Evolutionary conservation across 2,113 vertebrate genomes (phyloP).

Genomic region (Porphyrio hochstetteri): DNA sequence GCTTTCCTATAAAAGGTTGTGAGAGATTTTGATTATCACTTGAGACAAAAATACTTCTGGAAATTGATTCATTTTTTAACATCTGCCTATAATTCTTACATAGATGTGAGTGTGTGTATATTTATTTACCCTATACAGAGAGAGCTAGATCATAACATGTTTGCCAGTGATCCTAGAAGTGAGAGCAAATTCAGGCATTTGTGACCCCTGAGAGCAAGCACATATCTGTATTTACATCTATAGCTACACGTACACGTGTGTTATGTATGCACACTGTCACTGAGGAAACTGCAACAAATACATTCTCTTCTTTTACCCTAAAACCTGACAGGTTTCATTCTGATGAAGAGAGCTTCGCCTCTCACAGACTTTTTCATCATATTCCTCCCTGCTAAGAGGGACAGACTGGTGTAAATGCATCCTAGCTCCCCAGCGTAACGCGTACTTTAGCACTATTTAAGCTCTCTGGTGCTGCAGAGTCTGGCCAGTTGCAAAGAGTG

Average conservation of each 20-base stretch:
- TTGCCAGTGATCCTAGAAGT: background rate
- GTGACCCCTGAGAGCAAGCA: background rate
- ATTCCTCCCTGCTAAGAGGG: background rate
- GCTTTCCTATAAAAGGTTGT: background rate
- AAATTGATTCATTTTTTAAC: background rate
- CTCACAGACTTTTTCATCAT: background rate
- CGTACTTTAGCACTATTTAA: too few species aligned
- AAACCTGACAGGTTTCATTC: background rate
- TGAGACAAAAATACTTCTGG: background rate
- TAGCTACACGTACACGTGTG: background rate
- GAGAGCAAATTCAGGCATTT: background rate
- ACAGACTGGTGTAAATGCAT: too few species aligned
- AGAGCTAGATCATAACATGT: background rate
- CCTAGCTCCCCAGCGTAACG: too few species aligned
- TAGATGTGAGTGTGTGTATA: too few species aligned
- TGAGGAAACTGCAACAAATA: background rate
- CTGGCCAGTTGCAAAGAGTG: too few species aligned
- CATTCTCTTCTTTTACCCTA: background rate
- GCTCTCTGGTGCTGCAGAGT: too few species aligned
- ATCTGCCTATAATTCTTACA: background rate
- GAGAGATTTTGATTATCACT: background rate
- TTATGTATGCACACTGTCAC: background rate
- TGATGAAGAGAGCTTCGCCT: background rate
- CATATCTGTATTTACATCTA: background rate
- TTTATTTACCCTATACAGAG: background rate